phyloP scores from a whole-genome alignment of 2,888 invertebrate species.

The Nomada ferruginata region DNA sequence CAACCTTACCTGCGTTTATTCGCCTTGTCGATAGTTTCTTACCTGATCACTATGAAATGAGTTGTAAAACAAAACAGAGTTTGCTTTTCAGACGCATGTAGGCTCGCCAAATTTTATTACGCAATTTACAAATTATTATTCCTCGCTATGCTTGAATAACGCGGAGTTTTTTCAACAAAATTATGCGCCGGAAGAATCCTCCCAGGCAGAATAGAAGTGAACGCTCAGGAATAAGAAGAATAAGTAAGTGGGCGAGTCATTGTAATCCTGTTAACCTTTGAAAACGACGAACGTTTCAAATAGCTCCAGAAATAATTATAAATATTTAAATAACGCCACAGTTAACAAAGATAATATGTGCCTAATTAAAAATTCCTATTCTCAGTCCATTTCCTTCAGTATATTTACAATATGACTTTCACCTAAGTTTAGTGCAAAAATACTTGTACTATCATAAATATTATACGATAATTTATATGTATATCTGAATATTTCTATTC shows the following conservation, averaged over 20 bases:
- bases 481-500: no score
- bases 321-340: neutral
- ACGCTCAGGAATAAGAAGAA: neutral
- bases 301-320: neutral
- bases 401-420: no score
- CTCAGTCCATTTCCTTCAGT: no score
- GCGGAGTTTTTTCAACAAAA: neutral
- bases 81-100: conserved; percentile 13
- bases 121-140: conserved; percentile 19
- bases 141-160: conserved; percentile 23
- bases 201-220: neutral
- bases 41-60: conserved; percentile 10
- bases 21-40: neutral
- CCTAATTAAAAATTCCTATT: no score
- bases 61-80: conserved; percentile 5
- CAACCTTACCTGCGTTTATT: neutral
- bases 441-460: no score
- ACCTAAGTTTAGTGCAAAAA: no score
- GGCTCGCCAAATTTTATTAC: conserved; percentile 19
- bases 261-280: neutral
- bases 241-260: conserved; percentile 16
- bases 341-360: neutral
- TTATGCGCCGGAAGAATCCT: conserved; percentile 38
- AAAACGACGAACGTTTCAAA: neutral
- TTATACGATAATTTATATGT: no score